Evolutionary conservation across 2,113 vertebrate genomes (phyloP).

Genomic region (Microtus ochrogaster): DNA sequence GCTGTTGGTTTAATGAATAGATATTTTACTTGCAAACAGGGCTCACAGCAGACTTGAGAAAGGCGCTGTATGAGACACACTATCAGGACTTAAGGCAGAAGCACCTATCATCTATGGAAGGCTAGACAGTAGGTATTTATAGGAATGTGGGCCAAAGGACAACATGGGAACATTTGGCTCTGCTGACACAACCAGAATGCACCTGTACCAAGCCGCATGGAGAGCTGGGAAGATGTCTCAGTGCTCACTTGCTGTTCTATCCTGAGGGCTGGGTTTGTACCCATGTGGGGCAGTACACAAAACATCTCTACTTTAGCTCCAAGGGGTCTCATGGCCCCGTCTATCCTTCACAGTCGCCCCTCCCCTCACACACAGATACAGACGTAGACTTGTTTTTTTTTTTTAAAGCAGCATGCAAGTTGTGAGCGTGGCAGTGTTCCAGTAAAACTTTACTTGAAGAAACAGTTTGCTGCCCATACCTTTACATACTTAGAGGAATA

Average conservation of each 20-base stretch:
- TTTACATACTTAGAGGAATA: not conserved
- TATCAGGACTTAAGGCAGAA: not conserved
- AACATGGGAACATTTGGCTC: not conserved
- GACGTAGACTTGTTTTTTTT: not conserved
- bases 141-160: not conserved
- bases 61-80: not conserved
- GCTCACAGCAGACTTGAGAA: not conserved
- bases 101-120: not conserved
- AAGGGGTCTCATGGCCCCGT: too few relatives aligned
- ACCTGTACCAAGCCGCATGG: not conserved
- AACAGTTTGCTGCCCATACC: not conserved
- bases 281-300: not conserved
- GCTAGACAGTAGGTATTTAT: not conserved
- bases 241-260: not conserved
- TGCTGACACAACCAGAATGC: not conserved
- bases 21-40: not conserved
- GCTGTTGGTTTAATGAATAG: not conserved
- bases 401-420: not conserved
- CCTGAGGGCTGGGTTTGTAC: not conserved
- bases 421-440: not conserved
- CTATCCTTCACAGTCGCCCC: too few relatives aligned
- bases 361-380: not conserved
- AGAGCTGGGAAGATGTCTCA: not conserved
- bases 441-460: slow-evolving; percentile 36
- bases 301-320: not conserved